Conservation (phyloP, 2,888 invertebrate species). For the Melieria omissa region DNA sequence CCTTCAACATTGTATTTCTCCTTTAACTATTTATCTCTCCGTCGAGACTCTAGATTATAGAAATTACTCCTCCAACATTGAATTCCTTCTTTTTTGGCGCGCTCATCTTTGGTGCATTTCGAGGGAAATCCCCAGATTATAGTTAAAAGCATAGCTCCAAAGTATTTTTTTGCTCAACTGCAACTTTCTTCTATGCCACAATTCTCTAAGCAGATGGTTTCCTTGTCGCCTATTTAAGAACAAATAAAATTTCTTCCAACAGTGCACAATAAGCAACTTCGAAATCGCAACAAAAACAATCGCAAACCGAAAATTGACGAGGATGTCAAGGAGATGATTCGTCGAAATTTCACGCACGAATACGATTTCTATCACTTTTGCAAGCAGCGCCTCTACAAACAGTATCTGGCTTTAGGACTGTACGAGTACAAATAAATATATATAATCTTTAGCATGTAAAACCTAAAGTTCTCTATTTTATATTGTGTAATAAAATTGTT, state of each 20-base stretch:
- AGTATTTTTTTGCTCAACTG: no score
- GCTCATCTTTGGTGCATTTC: not conserved
- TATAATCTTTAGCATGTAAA: no score
- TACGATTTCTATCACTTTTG: slow-evolving; percentile 90
- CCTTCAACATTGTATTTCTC: no score
- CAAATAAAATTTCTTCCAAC: not conserved
- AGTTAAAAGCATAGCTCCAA: no score
- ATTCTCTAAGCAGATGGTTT: not conserved
- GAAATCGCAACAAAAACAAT: slow-evolving; percentile 61
- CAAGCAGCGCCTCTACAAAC: slow-evolving; percentile 80
- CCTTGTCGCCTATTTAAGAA: no score
- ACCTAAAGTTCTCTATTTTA: no score
- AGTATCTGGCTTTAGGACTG: slow-evolving; percentile 58
- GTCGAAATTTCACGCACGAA: slow-evolving; percentile 83
- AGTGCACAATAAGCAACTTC: slow-evolving; percentile 30
- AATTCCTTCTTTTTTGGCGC: not conserved
- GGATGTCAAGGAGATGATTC: slow-evolving; percentile 81
- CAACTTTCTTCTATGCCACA: slow-evolving; percentile 3
- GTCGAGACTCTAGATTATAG: no score
- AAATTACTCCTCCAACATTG: no score
- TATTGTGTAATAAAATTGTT: not conserved
- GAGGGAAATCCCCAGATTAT: no score
- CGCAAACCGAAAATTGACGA: slow-evolving; percentile 84
- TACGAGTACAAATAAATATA: no score
- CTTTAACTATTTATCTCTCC: no score